Evolutionary conservation across 2,888 invertebrate species (phyloP).

Genomic region (Meteorus cinctellus): DNA sequence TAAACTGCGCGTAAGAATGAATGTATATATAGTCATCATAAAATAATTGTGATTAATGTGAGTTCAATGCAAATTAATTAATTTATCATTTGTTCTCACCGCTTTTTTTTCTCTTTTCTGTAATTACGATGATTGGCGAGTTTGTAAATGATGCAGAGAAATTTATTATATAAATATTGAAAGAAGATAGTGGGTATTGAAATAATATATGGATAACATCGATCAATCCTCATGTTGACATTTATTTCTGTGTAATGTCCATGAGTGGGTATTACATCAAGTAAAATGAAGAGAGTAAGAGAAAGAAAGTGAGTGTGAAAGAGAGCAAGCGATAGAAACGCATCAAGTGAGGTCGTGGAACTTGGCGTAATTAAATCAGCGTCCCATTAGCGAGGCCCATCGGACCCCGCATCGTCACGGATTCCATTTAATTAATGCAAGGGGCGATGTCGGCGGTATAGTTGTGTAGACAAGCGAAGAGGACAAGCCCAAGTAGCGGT

Average conservation of each 20-base stretch:
- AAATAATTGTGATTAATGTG: not conserved
- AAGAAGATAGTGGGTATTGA: not conserved
- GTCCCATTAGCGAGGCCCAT: slow-evolving; percentile 63
- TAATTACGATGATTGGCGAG: too few species aligned
- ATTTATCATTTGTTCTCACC: not conserved
- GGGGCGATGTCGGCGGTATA: slow-evolving; percentile 56
- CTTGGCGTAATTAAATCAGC: slow-evolving; percentile 65
- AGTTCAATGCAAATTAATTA: not conserved
- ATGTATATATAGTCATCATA: not conserved
- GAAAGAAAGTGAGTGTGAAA: slow-evolving; percentile 4
- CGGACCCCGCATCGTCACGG: slow-evolving; percentile 62
- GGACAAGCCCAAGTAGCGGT: slow-evolving; percentile 52
- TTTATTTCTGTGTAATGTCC: not conserved
- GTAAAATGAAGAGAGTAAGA: not conserved
- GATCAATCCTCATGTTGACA: slow-evolving; percentile 38
- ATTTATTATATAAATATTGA: too few species aligned
- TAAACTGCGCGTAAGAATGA: not conserved
- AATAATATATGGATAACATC: slow-evolving; percentile 18
- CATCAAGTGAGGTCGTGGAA: slow-evolving; percentile 53
- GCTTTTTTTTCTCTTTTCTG: too few species aligned
- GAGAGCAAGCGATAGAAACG: slow-evolving; percentile 39
- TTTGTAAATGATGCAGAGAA: too few species aligned
- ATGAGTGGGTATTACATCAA: not conserved
- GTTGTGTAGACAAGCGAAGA: slow-evolving; percentile 51
- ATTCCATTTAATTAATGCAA: slow-evolving; percentile 67